Base-by-base conservation (phyloP, 2,888 invertebrate species). In the Cephonodes hylas region DNA sequence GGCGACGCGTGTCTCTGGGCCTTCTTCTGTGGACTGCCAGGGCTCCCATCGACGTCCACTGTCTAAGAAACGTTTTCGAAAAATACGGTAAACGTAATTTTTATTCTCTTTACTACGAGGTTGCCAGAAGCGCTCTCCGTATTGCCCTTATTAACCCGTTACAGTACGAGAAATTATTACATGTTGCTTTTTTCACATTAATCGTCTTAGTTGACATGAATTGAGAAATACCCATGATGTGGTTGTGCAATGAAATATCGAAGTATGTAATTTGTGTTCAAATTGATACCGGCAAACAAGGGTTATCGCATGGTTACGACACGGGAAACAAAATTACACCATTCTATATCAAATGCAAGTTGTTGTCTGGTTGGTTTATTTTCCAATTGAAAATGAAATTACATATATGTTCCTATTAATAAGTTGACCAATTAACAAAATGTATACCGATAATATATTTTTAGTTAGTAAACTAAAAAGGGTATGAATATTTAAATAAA, bases 1-100 rank as follows among this genome's bases (percentile, higher is more conserved):
- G 86, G 98, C 98, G 13, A 97, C 96, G 1, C 93, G 95, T 58
- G 97, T 98, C 3, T 96, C 96, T 3, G 98, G 97, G 0, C 95
- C 95, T 0, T 95, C 95, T 34, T 95, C 96, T 25, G 90, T 93
- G 6, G 96, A 97, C 81, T 97, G 97, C 82, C 94, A 95, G 75
- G 98, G 98, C 58, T 97, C 97, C 31, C 96, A 96, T 76, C 93
- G 96, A 69, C 93, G 97, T 69, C 97, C 97, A 5, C 93, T 95
- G 73, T 94, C 96, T 57, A 96, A 96, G 86, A 97, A 96, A 88
- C 95, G 96, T 74, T 96, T 95, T 90, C 94, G 96, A 74, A 97
- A 97, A 93, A 96, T 97, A 83, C 95, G 97, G 96, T 96, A 89
- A 73, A 60, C 31, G 8, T 42, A 18, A 8, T 10, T 27, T 18